Evolutionary conservation across 2,888 invertebrate species (phyloP), one percentile per base, ranked within the genome.

Genomic region (Cetonia aurata): DNA sequence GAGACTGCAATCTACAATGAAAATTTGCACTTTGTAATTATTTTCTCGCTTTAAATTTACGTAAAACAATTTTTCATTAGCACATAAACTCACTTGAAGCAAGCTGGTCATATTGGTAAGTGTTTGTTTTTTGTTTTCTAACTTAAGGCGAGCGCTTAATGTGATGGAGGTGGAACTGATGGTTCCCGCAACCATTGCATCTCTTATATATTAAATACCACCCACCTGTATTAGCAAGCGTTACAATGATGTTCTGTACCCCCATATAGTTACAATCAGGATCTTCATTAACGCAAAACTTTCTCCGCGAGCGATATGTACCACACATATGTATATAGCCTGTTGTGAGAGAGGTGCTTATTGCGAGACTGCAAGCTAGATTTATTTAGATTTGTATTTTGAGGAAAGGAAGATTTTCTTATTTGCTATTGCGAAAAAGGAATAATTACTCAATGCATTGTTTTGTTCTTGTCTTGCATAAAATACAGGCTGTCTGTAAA

Each of bases 1-100:
- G 74, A 74, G 57, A 78, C 72, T 70, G 77, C 71, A 57, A 81
- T 71, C 82, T 81, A 69, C 41, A 79, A 79, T 71, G 57, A 44
- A 37, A 37, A 37, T 37, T 37, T 37, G 37, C 37, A 37, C 37
- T 37, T 37, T 1, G 8, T 37, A 10, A 9, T 52, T 25, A 25
- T 15, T 50, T 48, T 13, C 3, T 44, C 44, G 44, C 6, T 2
- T 44, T n/a, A 48, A 48, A 4, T 48, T 48, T 6, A 10, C 8
- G 10, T 3, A 19, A 17, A 44, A 33, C 48, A n/a, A 15, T 31
- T 48, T 17, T 48, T 9, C 48, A 31, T 31, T 19, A 15, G 15
- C 50, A 65, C 37, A 33, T 10, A 56, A 73, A 74, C 73, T 74
- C 70, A 74, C 74, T 69, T 60, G 55, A 41, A 67, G 52, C 48